phyloP scores from a whole-genome alignment of 2,888 invertebrate genomes.

The Mimas tiliae region DNA sequence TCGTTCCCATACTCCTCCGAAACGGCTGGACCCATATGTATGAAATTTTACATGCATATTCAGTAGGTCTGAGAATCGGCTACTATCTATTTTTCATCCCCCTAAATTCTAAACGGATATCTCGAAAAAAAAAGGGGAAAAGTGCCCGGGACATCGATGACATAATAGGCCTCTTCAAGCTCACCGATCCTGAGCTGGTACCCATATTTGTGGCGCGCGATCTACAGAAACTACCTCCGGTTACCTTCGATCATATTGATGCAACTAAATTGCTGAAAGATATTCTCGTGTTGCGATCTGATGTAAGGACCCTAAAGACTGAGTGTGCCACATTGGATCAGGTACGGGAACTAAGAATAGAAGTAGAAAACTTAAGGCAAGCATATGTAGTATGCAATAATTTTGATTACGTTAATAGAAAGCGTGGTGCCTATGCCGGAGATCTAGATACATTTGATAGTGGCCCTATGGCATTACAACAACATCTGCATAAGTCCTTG shows the following conservation, averaged over 20 bases:
- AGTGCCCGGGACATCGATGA: background rate
- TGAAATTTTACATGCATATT: no score
- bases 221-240: constrained; percentile 7
- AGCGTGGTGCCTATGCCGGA: no score
- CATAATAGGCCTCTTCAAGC: background rate
- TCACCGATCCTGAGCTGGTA: background rate
- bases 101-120: no score
- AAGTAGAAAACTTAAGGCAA: background rate
- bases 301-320: constrained; percentile 39
- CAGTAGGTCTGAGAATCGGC: no score
- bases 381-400: no score
- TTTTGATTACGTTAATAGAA: no score
- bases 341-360: background rate
- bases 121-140: no score
- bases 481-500: background rate
- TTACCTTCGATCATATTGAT: no score
- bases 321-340: background rate
- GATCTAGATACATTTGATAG: background rate
- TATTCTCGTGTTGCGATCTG: constrained; percentile 23
- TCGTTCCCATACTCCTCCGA: no score
- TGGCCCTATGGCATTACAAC: constrained; percentile 1
- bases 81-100: no score
- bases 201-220: constrained; percentile 4
- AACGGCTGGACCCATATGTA: no score
- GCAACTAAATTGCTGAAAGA: constrained; percentile 2